Evolutionary conservation across 1,140 invertebrate species (phyloP).

Genomic region (Zaprionus kolodkinae): DNA sequence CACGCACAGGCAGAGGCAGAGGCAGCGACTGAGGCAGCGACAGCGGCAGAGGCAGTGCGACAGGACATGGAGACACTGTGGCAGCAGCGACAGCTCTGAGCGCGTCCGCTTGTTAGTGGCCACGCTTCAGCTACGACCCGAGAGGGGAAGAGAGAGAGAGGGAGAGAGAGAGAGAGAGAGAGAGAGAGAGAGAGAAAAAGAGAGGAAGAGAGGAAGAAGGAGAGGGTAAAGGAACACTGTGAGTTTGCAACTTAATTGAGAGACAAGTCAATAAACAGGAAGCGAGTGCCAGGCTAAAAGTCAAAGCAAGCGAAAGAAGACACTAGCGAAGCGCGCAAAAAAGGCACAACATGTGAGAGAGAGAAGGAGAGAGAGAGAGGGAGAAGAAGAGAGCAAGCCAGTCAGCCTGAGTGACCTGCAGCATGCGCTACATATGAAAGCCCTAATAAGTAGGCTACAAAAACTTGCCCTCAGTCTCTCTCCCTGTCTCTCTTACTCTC

Average conservation of each 20-base stretch:
- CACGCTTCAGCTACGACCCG: constrained; percentile 7
- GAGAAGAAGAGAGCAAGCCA: background rate
- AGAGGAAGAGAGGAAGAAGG: background rate
- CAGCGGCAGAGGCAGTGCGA: constrained; percentile 23
- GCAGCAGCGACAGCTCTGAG: constrained; percentile 45
- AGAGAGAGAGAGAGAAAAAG: background rate
- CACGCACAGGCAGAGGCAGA: constrained; percentile 19
- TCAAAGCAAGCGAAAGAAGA: constrained; percentile 55
- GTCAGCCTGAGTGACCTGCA: background rate
- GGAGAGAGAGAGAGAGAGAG: background rate
- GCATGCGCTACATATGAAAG: constrained; percentile 1
- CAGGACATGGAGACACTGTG: constrained; percentile 58
- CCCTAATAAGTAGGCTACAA: background rate
- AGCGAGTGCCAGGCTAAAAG: constrained; percentile 69
- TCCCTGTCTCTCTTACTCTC: background rate
- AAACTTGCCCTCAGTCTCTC: background rate
- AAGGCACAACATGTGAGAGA: constrained; percentile 5
- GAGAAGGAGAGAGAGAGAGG: background rate
- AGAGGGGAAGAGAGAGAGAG: background rate
- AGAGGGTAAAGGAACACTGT: constrained; percentile 25
- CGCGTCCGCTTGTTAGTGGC: constrained; percentile 47
- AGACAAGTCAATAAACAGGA: constrained; percentile 83
- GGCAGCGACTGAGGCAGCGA: constrained; percentile 20
- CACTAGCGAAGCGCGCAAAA: constrained; percentile 21
- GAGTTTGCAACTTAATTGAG: constrained; percentile 80